Percentiles rank a stretch among this genome's conserved stretches.
phyloP scores from a whole-genome alignment of 2,888 invertebrate species.

The Caenorhabditis angaria region DNA sequence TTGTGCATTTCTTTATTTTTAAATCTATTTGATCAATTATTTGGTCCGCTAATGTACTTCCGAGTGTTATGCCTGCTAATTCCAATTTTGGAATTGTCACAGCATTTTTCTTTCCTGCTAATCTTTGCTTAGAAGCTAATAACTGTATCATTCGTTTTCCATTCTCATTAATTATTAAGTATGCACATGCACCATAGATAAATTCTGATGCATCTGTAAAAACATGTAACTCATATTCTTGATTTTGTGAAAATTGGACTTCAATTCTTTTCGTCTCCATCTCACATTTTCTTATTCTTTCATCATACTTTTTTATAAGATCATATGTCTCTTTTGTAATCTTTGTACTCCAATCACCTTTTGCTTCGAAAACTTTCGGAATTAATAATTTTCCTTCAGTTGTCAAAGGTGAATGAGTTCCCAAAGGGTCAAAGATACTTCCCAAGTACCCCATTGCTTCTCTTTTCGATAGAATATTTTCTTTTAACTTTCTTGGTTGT shows the following conservation, averaged over 20 bases:
- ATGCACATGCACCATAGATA: conserved; percentile 11
- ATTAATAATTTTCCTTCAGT: conserved; percentile 9
- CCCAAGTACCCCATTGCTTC: background rate
- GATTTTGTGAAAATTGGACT: background rate
- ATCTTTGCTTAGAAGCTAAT: conserved; percentile 16
- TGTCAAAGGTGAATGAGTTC: conserved; percentile 9
- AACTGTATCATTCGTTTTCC: background rate
- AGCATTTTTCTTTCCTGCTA: conserved; percentile 3
- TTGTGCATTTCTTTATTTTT: background rate
- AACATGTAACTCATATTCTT: background rate
- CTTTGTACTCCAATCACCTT: background rate
- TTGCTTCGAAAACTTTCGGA: background rate
- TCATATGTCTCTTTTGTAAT: background rate
- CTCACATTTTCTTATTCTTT: background rate
- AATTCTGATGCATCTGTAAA: conserved; percentile 19
- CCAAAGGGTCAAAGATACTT: conserved; percentile 5
- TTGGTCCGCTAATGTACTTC: background rate
- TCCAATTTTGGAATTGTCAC: conserved; percentile 17
- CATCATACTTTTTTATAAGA: background rate
- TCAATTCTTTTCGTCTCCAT: background rate
- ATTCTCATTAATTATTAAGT: conserved; percentile 2
- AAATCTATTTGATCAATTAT: background rate
- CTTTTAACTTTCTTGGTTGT: background rate
- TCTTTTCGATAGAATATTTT: background rate
- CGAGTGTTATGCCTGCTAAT: conserved; percentile 12